Conservation (phyloP, 2,797 vertebrate genomes). For the Malurus splendens region DNA sequence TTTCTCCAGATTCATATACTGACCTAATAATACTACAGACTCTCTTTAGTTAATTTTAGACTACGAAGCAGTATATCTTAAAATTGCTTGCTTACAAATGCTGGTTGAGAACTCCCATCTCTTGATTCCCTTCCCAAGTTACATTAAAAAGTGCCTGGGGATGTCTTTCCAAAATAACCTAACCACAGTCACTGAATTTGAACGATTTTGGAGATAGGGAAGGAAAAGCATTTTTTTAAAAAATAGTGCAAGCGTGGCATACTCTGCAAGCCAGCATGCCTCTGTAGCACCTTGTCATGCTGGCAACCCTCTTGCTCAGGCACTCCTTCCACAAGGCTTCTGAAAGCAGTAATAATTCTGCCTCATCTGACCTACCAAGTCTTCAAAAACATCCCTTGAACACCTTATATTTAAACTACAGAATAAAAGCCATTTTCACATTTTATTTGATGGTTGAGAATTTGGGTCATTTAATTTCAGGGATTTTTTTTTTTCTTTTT, state of each 20-base stretch:
- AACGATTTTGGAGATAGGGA: background rate
- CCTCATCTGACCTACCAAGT: background rate
- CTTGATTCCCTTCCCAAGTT: background rate
- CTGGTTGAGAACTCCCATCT: background rate
- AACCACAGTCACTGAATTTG: background rate
- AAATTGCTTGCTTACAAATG: background rate
- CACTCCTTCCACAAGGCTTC: background rate
- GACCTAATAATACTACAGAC: background rate
- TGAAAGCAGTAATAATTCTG: background rate
- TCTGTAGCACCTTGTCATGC: background rate
- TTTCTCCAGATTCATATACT: background rate
- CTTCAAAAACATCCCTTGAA: background rate
- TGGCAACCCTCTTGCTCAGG: fast-evolving
- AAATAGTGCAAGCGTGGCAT: background rate
- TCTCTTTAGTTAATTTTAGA: constrained; percentile 9
- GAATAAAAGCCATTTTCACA: background rate
- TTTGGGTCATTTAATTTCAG: background rate
- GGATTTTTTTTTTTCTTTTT: no score
- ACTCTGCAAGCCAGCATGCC: fast-evolving
- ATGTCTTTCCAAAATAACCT: constrained; percentile 4
- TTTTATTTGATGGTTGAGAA: background rate
- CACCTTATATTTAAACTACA: background rate
- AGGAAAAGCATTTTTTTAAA: background rate
- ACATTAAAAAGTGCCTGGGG: background rate
- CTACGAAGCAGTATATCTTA: background rate